Evolutionary conservation across 2,797 vertebrate species (phyloP).

Genomic region (Acanthiza pusilla): DNA sequence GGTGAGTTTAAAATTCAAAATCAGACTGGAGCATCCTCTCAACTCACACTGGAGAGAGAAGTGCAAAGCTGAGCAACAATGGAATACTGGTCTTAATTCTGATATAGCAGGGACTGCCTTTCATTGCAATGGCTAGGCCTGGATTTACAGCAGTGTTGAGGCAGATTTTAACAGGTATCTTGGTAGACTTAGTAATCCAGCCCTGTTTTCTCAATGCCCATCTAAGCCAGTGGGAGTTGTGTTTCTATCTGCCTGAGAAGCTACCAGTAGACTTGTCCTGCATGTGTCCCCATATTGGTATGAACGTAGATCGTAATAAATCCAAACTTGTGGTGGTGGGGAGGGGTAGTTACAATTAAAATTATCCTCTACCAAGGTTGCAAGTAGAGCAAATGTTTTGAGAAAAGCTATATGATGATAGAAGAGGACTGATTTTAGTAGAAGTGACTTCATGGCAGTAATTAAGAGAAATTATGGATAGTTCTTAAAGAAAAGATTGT

Average conservation of each 20-base stretch:
- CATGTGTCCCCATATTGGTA: background rate
- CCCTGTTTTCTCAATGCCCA: background rate
- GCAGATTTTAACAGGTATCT: background rate
- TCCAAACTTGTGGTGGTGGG: background rate
- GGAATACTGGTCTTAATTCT: background rate
- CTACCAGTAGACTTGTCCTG: background rate
- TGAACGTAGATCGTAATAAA: background rate
- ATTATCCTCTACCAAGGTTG: background rate
- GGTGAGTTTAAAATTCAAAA: background rate
- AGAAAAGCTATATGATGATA: background rate
- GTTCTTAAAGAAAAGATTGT: background rate
- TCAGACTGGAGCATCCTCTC: background rate
- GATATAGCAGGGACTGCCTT: background rate
- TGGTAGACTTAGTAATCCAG: background rate
- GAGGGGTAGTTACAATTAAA: background rate
- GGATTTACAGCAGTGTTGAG: background rate
- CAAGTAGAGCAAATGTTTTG: background rate
- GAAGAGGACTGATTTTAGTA: background rate
- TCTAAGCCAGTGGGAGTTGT: background rate
- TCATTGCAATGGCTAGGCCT: background rate
- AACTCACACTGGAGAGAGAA: background rate
- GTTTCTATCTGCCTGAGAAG: background rate
- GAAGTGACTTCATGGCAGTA: background rate
- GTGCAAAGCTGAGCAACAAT: background rate
- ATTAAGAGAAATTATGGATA: background rate